These are phyloP conservation scores for Drosophila mayaguana DNA, from an alignment of 2,888 invertebrate genomes.

Conservation along the genomic window DNA sequence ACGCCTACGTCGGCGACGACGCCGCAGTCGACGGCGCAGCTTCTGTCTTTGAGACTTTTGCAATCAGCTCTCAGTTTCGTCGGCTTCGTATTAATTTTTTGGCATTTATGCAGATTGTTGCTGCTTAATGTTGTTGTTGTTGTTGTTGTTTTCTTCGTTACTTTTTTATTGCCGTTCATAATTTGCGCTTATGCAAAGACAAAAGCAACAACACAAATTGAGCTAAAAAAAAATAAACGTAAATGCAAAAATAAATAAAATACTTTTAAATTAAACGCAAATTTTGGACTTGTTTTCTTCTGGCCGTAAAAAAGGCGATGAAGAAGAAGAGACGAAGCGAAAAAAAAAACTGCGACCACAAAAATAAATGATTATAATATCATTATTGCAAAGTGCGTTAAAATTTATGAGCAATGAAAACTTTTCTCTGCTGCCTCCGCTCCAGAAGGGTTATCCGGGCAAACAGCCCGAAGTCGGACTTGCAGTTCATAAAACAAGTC, in stretches of 20 bases:
- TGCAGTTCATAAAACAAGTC: slow-evolving; percentile 39
- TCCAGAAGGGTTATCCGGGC: slow-evolving; percentile 30
- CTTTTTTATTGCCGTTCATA: slow-evolving; percentile 51
- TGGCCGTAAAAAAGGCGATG: slow-evolving; percentile 47
- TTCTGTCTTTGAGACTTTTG: slow-evolving; percentile 51
- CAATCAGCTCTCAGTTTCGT: slow-evolving; percentile 63
- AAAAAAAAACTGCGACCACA: slow-evolving; percentile 10
- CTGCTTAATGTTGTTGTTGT: too few species aligned
- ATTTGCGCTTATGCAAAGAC: slow-evolving; percentile 69
- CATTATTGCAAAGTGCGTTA: slow-evolving; percentile 69
- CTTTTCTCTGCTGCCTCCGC: slow-evolving; percentile 25
- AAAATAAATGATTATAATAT: slow-evolving; percentile 61
- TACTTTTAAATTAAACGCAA: slow-evolving; percentile 66
- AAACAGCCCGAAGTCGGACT: neutral
- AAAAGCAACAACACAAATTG: neutral
- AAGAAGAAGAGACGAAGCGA: neutral
- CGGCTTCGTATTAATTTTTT: slow-evolving; percentile 53
- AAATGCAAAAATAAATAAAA: slow-evolving; percentile 22
- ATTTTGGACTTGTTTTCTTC: slow-evolving; percentile 55
- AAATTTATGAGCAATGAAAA: slow-evolving; percentile 77
- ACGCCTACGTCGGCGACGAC: slow-evolving; percentile 1
- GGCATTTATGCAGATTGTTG: slow-evolving; percentile 21
- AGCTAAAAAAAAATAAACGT: neutral
- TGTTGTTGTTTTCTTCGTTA: slow-evolving; percentile 21
- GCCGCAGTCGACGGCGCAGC: slow-evolving; percentile 1